Evolutionary conservation across 2,888 invertebrate genomes (phyloP), one percentile per base, ranked within the genome.

Genomic region (Poecilus cupreus): DNA sequence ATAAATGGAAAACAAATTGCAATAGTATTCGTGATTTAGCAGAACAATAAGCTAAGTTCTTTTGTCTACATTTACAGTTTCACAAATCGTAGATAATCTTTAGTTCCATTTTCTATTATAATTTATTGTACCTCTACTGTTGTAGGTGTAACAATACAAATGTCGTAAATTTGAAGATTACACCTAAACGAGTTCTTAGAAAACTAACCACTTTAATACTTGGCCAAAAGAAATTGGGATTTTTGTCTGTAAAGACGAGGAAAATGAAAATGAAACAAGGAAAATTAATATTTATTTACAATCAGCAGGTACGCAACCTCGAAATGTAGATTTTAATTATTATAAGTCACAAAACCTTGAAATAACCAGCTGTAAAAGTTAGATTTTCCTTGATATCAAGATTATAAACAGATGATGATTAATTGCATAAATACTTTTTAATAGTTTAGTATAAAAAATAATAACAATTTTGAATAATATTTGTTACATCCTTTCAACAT

Each of bases 301-400:
- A 51, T 18, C 13, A 43, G 3, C 2, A 32, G 46, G 13, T 68
- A 39, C 43, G 22, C 18, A 72, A 72, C 43, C 49, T 46, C 49
- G 72, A 72, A 20, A 72, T 49, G 72, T 22, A 72, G 43, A 20
- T 20, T 24, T 70, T 20, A 20, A n/a, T n/a, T 46, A 72, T 72
- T 72, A 46, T 43, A 72, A 39, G 37, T 64, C 46, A 26, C 13
- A 20, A 46, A 72, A 37, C 64, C 64, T 68, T 68, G 64, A 37
- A 13, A 3, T 46, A n/a, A n/a, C 1, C 46, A 46, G 13, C 8
- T 46, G 46, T 46, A 46, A 13, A 46, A 4, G 46, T 46, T 32
- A 37, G 16, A 37, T 32, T 68, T 68, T 68, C 60, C 64, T 68
- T 68, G 64, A 24, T 68, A 60, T n/a, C n/a, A 60, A 60, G 6